Percentiles rank a stretch among this genome's conserved stretches.
These are phyloP conservation scores for Centropus bengalensis DNA, from an alignment of 2,113 vertebrate genomes.

Conservation along the genomic window DNA sequence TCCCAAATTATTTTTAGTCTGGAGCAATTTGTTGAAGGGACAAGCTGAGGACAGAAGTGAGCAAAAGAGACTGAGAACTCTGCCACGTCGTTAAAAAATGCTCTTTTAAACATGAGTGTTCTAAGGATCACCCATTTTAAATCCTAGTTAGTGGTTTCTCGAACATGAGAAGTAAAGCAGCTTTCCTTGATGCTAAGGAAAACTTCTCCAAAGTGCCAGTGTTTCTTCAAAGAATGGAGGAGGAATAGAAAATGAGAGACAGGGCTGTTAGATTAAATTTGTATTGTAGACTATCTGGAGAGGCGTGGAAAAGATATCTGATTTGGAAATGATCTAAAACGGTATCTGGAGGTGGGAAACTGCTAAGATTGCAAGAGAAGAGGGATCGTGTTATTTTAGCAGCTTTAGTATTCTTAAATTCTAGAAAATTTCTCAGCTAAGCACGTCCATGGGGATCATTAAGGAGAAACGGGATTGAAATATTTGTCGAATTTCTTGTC, in stretches of 20 bases:
- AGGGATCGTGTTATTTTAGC: background rate
- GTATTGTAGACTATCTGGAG: background rate
- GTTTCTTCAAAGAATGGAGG: background rate
- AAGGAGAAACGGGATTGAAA: background rate
- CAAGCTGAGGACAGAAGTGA: background rate
- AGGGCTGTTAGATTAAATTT: background rate
- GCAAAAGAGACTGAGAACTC: background rate
- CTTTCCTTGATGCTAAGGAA: background rate
- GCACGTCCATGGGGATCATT: background rate
- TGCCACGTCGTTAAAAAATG: background rate
- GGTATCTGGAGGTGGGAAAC: background rate
- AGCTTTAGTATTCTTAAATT: background rate
- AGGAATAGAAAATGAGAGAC: constrained; percentile 11
- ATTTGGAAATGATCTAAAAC: background rate
- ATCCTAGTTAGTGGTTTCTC: background rate
- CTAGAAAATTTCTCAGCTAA: background rate
- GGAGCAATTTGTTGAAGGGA: background rate
- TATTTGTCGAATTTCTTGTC: background rate
- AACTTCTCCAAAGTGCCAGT: background rate
- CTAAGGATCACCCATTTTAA: background rate
- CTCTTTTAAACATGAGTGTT: background rate
- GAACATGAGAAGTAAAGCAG: background rate
- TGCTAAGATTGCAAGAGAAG: background rate
- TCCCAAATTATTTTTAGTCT: background rate
- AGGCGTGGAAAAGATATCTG: background rate